Percentiles rank a stretch among this genome's conserved stretches.
Conservation (phyloP, 2,888 invertebrate genomes). For the Eupithecia subfuscata region DNA sequence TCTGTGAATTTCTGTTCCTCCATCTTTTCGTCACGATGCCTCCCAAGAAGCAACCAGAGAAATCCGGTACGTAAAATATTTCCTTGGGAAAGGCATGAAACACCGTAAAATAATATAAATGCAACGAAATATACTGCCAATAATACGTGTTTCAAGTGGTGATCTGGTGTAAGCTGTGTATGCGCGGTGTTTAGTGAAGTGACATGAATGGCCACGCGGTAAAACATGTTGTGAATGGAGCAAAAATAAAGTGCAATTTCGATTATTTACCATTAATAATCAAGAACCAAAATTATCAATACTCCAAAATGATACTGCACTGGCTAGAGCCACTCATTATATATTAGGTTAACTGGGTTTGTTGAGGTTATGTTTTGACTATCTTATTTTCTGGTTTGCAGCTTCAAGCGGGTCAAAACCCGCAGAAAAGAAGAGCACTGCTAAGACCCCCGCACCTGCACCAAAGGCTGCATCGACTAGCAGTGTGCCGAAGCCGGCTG, state of each 20-base stretch:
- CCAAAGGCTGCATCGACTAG: constrained; percentile 70
- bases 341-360: background rate
- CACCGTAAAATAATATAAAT: background rate
- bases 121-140: background rate
- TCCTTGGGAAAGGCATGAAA: constrained; percentile 20
- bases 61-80: constrained; percentile 87
- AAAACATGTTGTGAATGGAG: constrained; percentile 44
- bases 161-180: constrained; percentile 16
- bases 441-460: constrained; percentile 77
- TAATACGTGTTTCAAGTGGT: constrained; percentile 11
- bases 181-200: constrained; percentile 31
- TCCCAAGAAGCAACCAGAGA: constrained; percentile 94
- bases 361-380: constrained; percentile 55
- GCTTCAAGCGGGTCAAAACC: constrained; percentile 75
- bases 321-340: background rate
- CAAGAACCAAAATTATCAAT: background rate
- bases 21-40: constrained; percentile 89
- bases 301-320: background rate
- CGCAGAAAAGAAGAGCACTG: constrained; percentile 75
- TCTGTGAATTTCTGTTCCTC: constrained; percentile 57
- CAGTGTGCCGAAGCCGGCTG: constrained; percentile 68
- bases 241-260: background rate
- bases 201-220: constrained; percentile 68
- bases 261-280: background rate
- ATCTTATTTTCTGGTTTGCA: constrained; percentile 41